Conservation (phyloP, 2,888 invertebrate genomes). For the Tinea trinotella region DNA sequence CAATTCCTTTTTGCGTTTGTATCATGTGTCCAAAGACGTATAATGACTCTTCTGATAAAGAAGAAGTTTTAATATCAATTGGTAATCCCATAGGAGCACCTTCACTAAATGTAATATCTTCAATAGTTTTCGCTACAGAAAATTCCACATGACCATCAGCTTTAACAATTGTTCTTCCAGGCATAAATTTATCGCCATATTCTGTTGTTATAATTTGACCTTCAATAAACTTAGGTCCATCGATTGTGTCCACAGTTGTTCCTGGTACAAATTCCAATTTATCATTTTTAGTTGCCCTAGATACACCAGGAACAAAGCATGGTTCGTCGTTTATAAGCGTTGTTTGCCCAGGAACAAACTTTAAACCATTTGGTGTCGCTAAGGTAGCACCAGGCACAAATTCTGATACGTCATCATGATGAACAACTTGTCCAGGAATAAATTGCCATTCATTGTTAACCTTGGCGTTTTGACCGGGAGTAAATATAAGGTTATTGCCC, state of each 20-base stretch:
- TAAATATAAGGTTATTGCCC: constrained; percentile 65
- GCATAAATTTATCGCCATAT: constrained; percentile 74
- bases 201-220: constrained; percentile 75
- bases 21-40: constrained; percentile 78
- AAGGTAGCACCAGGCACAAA: constrained; percentile 78
- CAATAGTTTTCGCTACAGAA: constrained; percentile 70
- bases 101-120: constrained; percentile 70
- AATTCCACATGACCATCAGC: constrained; percentile 70
- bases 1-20: constrained; percentile 75
- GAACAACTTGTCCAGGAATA: constrained; percentile 75
- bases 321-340: constrained; percentile 62
- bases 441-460: constrained; percentile 74
- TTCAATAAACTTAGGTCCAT: constrained; percentile 76
- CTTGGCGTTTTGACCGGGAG: constrained; percentile 75
- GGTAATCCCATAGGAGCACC: constrained; percentile 69
- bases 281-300: constrained; percentile 49
- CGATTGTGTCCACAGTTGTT: constrained; percentile 73
- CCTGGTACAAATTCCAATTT: constrained; percentile 73
- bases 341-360: constrained; percentile 78
- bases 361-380: constrained; percentile 73
- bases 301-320: constrained; percentile 74
- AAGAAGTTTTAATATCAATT: constrained; percentile 69
- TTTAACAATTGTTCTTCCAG: constrained; percentile 70
- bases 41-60: constrained; percentile 62
- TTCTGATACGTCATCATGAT: constrained; percentile 66